Evolutionary conservation across 2,797 vertebrate genomes (phyloP), one percentile per base, ranked within the genome.

Genomic region (Tenualosa ilisha): DNA sequence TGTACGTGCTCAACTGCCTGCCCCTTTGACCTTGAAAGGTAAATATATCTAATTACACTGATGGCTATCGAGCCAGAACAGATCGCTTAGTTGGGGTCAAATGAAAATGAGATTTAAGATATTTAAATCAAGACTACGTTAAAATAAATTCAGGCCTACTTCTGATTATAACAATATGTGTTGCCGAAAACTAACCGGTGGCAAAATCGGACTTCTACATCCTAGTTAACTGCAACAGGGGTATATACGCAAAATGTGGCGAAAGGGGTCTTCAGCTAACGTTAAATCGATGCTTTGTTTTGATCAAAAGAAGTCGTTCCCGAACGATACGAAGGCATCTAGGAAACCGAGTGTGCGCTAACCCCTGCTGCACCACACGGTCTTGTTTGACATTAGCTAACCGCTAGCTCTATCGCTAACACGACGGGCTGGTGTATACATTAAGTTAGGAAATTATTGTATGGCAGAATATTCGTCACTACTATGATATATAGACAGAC

Each of bases 361-460:
- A 22, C 72, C 37, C 46, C 72, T 79, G 40, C 72, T 79, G 72
- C 72, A 79, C 72, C 72, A 79, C 37, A 79, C 72, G 22, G 72
- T 79, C 72, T 79, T 79, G 40, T 79, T 79, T 79, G 72, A 79
- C 72, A 79, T 79, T 79, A 79, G 72, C 72, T 79, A 22, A 37
- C 65, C 17, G 54, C 20, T 72, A 72, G 68, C 68, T 72, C 15
- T 40, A 6, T 22, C 43, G 72, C 72, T 79, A 79, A 46, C 40
- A 46, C 46, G 40, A 79, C 72, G 43, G 3, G 72, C 15, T 79
- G 15, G 17, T 79, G 7, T 63, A 59, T 8, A 59, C 50, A 2
- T 54, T 54, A 11, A 13, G 12, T 31, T 13, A 31, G 68, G 3
- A 37, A 20, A 15, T 72, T 40, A 1, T 3, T 17, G 13, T 17